phyloP scores from a whole-genome alignment of 2,888 invertebrate species.

The Acanthococcus lagerstroemiae region DNA sequence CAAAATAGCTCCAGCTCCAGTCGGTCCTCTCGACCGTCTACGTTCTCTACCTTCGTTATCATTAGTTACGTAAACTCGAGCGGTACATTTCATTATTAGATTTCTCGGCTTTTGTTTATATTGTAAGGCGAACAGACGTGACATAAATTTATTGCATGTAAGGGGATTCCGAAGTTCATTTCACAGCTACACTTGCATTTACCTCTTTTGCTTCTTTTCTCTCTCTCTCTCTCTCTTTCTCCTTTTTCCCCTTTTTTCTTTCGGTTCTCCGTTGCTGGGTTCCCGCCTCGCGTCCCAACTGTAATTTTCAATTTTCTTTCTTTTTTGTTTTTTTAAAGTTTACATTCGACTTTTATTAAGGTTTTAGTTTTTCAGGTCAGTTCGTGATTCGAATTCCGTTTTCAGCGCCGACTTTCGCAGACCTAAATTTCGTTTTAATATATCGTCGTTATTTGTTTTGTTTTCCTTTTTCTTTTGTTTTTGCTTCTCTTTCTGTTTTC shows the following conservation, averaged over 20 bases:
- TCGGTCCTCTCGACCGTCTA: no score
- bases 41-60: no score
- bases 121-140: conserved; percentile 22
- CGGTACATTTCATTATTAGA: conserved; percentile 28
- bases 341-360: conserved; percentile 29
- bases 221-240: no score
- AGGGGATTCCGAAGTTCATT: conserved; percentile 11
- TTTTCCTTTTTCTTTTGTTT: no score
- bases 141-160: conserved; percentile 24
- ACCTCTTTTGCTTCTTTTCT: neutral
- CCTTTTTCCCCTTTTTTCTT: no score
- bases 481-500: no score
- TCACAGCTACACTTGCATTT: conserved; percentile 7
- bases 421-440: neutral
- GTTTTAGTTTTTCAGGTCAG: conserved; percentile 27
- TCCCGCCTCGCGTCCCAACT: conserved; percentile 7
- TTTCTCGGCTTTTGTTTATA: conserved; percentile 29
- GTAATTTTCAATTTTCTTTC: conserved; percentile 28
- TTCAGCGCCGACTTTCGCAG: neutral
- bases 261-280: neutral
- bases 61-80: conserved; percentile 20
- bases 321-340: no score
- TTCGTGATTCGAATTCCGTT: conserved; percentile 26
- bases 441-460: no score
- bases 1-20: no score